Conservation (phyloP, 2,113 vertebrate genomes). For the Mystacornis crossleyi region DNA sequence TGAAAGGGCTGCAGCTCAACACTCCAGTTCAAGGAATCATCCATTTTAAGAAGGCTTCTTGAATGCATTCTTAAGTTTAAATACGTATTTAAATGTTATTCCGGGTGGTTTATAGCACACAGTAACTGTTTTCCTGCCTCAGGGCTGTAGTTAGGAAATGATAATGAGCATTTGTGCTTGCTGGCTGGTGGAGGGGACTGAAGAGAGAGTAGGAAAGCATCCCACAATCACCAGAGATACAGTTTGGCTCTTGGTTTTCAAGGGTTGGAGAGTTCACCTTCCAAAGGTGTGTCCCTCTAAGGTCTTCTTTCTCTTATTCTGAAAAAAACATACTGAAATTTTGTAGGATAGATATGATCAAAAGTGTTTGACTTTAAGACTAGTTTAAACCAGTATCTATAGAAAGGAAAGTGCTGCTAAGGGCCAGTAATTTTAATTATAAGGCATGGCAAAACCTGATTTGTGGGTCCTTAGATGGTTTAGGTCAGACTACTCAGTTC, state of each 20-base stretch:
- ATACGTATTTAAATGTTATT: not conserved
- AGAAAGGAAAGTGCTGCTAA: not conserved
- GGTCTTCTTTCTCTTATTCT: not conserved
- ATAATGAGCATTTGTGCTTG: slow-evolving; percentile 5
- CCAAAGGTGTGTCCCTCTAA: not conserved
- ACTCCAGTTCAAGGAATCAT: not conserved
- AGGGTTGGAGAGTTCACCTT: not conserved
- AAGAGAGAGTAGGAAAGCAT: not conserved
- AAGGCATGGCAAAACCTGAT: not conserved
- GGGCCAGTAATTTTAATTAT: not conserved
- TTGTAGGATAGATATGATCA: not conserved
- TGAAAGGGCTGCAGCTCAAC: not conserved
- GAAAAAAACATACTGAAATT: not conserved
- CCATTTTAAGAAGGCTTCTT: not conserved
- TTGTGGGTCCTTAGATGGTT: not conserved
- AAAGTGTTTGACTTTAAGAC: not conserved
- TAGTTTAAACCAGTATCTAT: not conserved
- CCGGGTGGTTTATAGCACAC: not conserved
- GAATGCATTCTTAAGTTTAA: not conserved
- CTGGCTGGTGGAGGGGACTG: not conserved
- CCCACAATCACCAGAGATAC: not conserved
- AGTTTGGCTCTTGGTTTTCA: not conserved
- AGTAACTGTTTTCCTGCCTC: not conserved
- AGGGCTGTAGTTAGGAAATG: slow-evolving; percentile 2
- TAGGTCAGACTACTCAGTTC: not conserved